A percentile compares a stretch with the other conserved stretches of the same genome.
These are phyloP conservation scores for Nowickia ferox DNA, from an alignment of 2,888 invertebrate genomes.

Conservation along the genomic window DNA sequence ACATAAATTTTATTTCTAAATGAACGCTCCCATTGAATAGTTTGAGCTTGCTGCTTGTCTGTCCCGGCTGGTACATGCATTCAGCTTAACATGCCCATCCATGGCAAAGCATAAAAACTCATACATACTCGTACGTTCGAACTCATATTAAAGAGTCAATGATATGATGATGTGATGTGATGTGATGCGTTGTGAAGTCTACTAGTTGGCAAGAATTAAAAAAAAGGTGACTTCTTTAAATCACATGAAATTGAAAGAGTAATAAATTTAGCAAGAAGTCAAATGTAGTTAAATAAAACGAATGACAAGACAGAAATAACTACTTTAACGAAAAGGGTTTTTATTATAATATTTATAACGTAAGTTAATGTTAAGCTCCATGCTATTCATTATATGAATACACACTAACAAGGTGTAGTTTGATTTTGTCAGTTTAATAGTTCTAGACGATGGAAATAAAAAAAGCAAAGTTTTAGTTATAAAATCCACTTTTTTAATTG, in stretches of 20 bases:
- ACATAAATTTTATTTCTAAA: conserved; percentile 59
- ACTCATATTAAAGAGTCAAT: conserved; percentile 58
- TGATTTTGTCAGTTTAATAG: conserved; percentile 28
- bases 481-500: conserved; percentile 63
- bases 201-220: conserved; percentile 42
- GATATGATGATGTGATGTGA: conserved; percentile 69
- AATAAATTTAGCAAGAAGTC: conserved; percentile 69
- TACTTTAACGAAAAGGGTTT: conserved; percentile 33
- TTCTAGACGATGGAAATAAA: neutral
- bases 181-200: conserved; percentile 55
- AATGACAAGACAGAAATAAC: conserved; percentile 52
- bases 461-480: conserved; percentile 2
- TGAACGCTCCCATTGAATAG: conserved; percentile 68
- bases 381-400: conserved; percentile 21
- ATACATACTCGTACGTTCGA: conserved; percentile 12
- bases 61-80: conserved; percentile 1
- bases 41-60: conserved; percentile 18
- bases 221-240: conserved; percentile 70
- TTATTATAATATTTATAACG: neutral
- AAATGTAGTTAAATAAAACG: conserved; percentile 65
- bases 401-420: conserved; percentile 43
- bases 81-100: conserved; percentile 13
- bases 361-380: conserved; percentile 9
- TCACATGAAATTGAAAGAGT: conserved; percentile 67
- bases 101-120: conserved; percentile 1